Evolutionary conservation across 2,113 vertebrate species (phyloP), one percentile per base, ranked within the genome.

Genomic region (Spea bombifrons): DNA sequence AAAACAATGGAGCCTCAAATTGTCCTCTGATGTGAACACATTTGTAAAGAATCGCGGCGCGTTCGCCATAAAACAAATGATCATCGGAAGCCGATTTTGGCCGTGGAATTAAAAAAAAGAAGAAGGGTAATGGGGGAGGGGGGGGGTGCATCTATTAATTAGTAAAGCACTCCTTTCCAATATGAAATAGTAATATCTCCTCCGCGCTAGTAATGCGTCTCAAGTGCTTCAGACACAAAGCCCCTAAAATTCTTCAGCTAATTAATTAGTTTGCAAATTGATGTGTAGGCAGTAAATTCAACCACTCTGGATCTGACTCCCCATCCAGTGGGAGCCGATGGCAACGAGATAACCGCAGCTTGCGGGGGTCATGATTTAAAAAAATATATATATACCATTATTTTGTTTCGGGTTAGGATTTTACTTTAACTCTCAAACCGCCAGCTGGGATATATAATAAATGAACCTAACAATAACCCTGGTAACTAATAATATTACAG

Each of bases 1-100:
- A 93, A 92, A 93, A 94, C 94, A 90, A 89, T 76, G 85, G 87
- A 81, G 89, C 91, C 90, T 87, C 88, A 91, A 88, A 84, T 81
- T 84, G 83, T 89, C 88, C 91, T 91, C 87, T 91, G 92, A 92
- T 86, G 90, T 85, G 85, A 90, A 91, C 87, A 71, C 86, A 91
- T 79, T 90, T 91, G 89, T 91, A 92, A 71, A 83, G 86, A 88
- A 88, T 82, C 85, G 7, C 48, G 10, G 63, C 1, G 55, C 67
- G 71, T 80, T 73, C 73, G 71, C 44, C 59, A 66, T 57, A 15
- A 70, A 80, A 68, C 49, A 65, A 55, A 48, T 67, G 57, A 44
- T 16, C 66, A 49, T n/a, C 50, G 13, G 7, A 53, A 73, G 71
- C 16, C 16, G 9, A 43, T 78, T 65, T 67, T 50, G 78, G 30